Evolutionary conservation across 2,888 invertebrate genomes (phyloP), one percentile per base, ranked within the genome.

Genomic region (Masnerella sp.): DNA sequence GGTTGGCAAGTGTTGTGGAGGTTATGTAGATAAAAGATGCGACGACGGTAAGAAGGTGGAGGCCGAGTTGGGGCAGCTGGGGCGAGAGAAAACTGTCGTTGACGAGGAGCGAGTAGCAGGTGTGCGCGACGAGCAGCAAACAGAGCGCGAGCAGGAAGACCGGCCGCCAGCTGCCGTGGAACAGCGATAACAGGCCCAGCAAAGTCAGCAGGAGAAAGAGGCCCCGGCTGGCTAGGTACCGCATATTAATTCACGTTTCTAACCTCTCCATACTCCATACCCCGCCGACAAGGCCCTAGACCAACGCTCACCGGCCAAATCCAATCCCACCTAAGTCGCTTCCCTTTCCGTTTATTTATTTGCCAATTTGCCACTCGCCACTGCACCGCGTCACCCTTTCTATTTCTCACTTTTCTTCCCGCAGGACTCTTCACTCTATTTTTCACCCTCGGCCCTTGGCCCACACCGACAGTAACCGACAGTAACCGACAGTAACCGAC

Each of bases 161-260:
- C 34, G 83, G 81, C 11, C 83, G 84, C 83, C 84, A 86, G 65
- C 80, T 79, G 74, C 81, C 83, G 72, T 83, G 83, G 15, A 86
- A 71, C 18, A 87, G 52, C 51, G 83, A 75, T 73, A 84, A 85
- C 47, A 83, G 79, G 68, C 80, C 82, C 72, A 84, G 69, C 67
- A 81, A 80, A 80, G 82, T 84, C 79, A 83, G 74, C 79, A 84
- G 80, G 76, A 84, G 78, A 69, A 85, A 54, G 75, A 82, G 69
- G 77, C 79, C 82, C 62, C 83, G 84, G 68, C 81, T 84, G 77
- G 80, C 80, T 82, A 85, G 78, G 78, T 85, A 79, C 86, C 85
- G 85, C 86, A 86, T 86, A 85, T 85, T 85, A 83, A 78, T 83
- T 85, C 82, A 85, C 83, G 79, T 79, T 76, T 77, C 54, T 84